These are phyloP conservation scores for Metopia argyrocephala DNA, from an alignment of 2,888 invertebrate species.

Conservation along the genomic window DNA sequence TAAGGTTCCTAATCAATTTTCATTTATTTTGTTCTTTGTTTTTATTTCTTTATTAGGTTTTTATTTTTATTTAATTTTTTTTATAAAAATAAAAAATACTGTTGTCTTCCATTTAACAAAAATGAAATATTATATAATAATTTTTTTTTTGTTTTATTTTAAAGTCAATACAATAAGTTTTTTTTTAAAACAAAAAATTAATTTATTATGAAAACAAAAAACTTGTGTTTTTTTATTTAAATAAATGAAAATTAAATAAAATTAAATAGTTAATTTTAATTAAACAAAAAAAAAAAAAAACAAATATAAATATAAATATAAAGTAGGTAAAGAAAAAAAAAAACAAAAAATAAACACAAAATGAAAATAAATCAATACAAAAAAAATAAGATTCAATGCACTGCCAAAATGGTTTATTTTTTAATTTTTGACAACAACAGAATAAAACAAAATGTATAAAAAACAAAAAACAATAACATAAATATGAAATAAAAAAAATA, in stretches of 20 bases:
- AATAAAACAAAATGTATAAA: slow-evolving; percentile 62
- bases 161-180: slow-evolving; percentile 1
- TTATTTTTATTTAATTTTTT: slow-evolving; percentile 22
- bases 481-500: slow-evolving; percentile 13
- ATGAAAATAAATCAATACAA: slow-evolving; percentile 48
- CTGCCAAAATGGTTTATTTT: slow-evolving; percentile 75
- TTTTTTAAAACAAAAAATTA: slow-evolving; percentile 27
- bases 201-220: slow-evolving; percentile 19
- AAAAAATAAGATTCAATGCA: slow-evolving; percentile 72
- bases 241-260: slow-evolving; percentile 11
- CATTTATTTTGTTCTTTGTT: neutral
- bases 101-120: slow-evolving; percentile 63
- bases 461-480: slow-evolving; percentile 34
- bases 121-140: slow-evolving; percentile 11
- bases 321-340: slow-evolving; percentile 43
- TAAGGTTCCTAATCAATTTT: slow-evolving; percentile 61
- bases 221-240: slow-evolving; percentile 9
- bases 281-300: slow-evolving; percentile 27
- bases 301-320: slow-evolving; percentile 39
- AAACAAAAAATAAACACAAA: slow-evolving; percentile 33
- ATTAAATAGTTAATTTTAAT: slow-evolving; percentile 27
- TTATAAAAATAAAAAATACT: slow-evolving; percentile 53
- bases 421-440: slow-evolving; percentile 68
- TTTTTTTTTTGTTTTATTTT: slow-evolving; percentile 21
- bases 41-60: slow-evolving; percentile 13